A percentile compares a stretch with the other conserved stretches of the same genome.
phyloP scores from a whole-genome alignment of 2,797 vertebrate genomes.

The Epinephelus malabaricus region DNA sequence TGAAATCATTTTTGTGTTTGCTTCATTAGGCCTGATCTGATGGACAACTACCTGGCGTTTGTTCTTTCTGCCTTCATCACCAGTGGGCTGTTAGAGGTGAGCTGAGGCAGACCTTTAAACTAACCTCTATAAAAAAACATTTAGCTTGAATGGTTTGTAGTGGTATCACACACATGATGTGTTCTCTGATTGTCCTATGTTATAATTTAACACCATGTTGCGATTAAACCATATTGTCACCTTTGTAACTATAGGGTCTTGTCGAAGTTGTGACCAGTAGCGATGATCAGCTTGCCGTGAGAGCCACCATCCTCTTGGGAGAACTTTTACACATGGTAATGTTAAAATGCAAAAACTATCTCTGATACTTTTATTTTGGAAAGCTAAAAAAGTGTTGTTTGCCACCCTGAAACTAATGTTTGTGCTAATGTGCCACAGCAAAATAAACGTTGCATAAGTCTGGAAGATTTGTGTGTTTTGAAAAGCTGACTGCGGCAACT shows the following conservation, averaged over 20 bases:
- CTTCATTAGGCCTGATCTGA: slow-evolving; percentile 93
- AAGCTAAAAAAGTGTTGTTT: slow-evolving; percentile 1
- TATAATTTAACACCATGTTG: neutral
- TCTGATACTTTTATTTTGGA: slow-evolving; percentile 4
- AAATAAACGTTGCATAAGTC: neutral
- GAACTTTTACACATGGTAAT: slow-evolving; percentile 95
- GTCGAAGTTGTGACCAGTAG: slow-evolving; percentile 98
- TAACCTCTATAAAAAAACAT: neutral
- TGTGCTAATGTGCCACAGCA: neutral
- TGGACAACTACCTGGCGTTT: slow-evolving; percentile 99
- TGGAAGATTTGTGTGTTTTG: neutral
- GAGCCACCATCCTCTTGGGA: slow-evolving; percentile 96
- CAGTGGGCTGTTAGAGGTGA: slow-evolving; percentile 96
- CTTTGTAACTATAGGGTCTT: slow-evolving; percentile 86
- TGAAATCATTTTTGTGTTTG: slow-evolving; percentile 23
- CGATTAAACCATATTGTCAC: neutral
- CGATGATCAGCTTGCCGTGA: slow-evolving; percentile 93
- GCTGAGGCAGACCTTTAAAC: neutral
- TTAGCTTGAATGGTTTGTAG: neutral
- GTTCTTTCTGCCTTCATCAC: slow-evolving; percentile 96
- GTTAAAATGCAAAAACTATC: neutral
- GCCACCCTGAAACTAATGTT: neutral
- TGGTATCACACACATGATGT: neutral
- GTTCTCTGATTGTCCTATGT: neutral
- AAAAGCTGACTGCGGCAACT: neutral